These are phyloP conservation scores for Pyrrhia umbra DNA, from an alignment of 2,888 invertebrate species.

Conservation along the genomic window DNA sequence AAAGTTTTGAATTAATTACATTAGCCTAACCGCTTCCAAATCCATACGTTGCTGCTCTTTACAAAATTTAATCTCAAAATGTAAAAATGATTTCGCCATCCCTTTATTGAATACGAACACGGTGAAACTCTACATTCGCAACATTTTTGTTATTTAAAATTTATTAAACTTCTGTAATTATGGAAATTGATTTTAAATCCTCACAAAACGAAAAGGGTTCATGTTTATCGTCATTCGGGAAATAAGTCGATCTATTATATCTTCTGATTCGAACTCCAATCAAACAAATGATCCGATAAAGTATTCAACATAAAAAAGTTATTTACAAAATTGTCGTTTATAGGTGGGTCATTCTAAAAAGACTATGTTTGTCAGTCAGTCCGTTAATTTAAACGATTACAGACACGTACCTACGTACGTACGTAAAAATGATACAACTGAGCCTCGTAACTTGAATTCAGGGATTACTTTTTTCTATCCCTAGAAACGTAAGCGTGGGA, in stretches of 20 bases:
- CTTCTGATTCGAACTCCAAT: slow-evolving; percentile 55
- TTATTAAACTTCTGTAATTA: slow-evolving; percentile 72
- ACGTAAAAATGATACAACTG: not conserved
- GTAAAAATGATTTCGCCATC: slow-evolving; percentile 49
- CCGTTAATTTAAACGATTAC: too few species aligned
- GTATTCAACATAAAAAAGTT: slow-evolving; percentile 57
- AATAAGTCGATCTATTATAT: slow-evolving; percentile 62
- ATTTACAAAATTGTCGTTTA: slow-evolving; percentile 52
- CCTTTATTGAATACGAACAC: slow-evolving; percentile 58
- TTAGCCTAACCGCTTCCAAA: slow-evolving; percentile 44
- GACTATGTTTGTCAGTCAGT: too few species aligned
- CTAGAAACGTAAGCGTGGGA: slow-evolving; percentile 12
- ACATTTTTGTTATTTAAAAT: slow-evolving; percentile 66
- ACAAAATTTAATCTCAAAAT: slow-evolving; percentile 47
- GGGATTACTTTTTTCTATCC: slow-evolving; percentile 18
- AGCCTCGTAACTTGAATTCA: slow-evolving; percentile 16
- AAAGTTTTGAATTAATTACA: slow-evolving; percentile 48
- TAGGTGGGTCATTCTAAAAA: not conserved
- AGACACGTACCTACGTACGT: not conserved
- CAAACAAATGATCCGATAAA: slow-evolving; percentile 52
- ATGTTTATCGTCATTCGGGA: slow-evolving; percentile 56
- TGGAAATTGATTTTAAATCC: slow-evolving; percentile 62
- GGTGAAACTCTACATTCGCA: slow-evolving; percentile 34
- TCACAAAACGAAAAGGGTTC: slow-evolving; percentile 65
- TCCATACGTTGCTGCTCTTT: slow-evolving; percentile 39